phyloP scores from a whole-genome alignment of 2,113 vertebrate genomes.

The Crotalus tigris region DNA sequence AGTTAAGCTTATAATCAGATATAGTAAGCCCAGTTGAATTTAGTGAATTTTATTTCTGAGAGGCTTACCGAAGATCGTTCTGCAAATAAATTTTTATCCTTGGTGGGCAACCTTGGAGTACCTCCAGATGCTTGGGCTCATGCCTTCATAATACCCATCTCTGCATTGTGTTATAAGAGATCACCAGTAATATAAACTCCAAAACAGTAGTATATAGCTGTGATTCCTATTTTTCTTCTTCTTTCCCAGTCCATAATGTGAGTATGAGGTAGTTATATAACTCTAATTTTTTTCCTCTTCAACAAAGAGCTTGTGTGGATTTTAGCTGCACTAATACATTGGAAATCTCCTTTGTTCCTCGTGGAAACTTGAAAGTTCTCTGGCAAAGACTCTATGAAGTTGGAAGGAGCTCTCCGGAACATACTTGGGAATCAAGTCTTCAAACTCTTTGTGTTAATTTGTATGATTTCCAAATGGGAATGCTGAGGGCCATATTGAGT shows the following conservation, averaged over 20 bases:
- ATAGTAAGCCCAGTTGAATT: not conserved
- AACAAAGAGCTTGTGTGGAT: not conserved
- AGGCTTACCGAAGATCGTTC: not conserved
- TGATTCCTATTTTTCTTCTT: not conserved
- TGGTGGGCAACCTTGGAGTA: not conserved
- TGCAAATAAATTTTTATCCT: too few species aligned
- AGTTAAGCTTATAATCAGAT: not conserved
- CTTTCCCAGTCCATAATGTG: not conserved
- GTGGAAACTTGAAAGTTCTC: conserved; percentile 48
- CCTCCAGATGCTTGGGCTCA: not conserved
- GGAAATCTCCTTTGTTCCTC: conserved; percentile 26
- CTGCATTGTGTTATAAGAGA: too few species aligned
- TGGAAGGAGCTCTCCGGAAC: conserved; percentile 45
- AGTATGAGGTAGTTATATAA: not conserved
- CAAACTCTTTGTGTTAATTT: conserved; percentile 49
- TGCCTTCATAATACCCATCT: not conserved
- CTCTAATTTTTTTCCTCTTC: not conserved
- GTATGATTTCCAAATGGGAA: conserved; percentile 57
- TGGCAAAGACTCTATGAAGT: conserved; percentile 44
- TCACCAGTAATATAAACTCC: not conserved
- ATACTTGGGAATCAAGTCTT: conserved; percentile 47
- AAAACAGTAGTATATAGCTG: not conserved
- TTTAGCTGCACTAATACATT: conserved; percentile 21
- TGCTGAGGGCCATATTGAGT: conserved; percentile 54
- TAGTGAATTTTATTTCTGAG: not conserved